Base-by-base conservation (phyloP, 23 tunicate genomes). In the Styela clava region DNA sequence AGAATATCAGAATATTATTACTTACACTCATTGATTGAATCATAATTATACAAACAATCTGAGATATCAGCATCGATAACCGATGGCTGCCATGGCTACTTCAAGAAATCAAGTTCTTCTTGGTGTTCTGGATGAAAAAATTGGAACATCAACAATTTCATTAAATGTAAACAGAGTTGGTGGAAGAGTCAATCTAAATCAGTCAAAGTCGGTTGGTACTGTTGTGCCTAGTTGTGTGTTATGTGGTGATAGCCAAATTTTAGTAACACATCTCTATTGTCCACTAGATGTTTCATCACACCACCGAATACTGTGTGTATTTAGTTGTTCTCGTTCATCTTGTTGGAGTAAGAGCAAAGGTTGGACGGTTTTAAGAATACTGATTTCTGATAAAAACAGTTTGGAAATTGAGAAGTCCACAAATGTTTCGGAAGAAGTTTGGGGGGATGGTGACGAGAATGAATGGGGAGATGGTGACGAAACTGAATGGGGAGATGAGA, bases 361-460 rank as follows among this genome's bases (percentile, higher is more conserved):
- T 24, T 81, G 77, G 77, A 18, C 77, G 12, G 35, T 71, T 71
- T 16, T 71, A 3, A 33, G 77, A 22, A 20, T 28, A 16, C 32
- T 71, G 34, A 5, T 71, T n/a, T 7, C 16, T 3, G 77, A 71
- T 71, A 22, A 32, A 29, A 71, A 27, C 12, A 21, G 7, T 71
- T 16, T 3, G 35, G 24, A 22, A 71, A n/a, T n/a, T n/a, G 3
- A 26, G 35, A 30, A 31, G 23, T 3, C 3, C 5, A 30, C 5
- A 7, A 71, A 3, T 3, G 16, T 3, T 3, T 34, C 16, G 27
- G 77, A 71, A 30, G 70, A 24, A 27, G 16, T 18, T 3, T 28
- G 37, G 32, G 70, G 86, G 79, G 86, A 78, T 36, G 86, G 37
- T 37, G 79, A 73, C 23, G 85, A 67, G 20, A 37, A 81, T 81